Evolutionary conservation across 2,113 vertebrate species (phyloP).

Genomic region (Hyperopisus bebe): DNA sequence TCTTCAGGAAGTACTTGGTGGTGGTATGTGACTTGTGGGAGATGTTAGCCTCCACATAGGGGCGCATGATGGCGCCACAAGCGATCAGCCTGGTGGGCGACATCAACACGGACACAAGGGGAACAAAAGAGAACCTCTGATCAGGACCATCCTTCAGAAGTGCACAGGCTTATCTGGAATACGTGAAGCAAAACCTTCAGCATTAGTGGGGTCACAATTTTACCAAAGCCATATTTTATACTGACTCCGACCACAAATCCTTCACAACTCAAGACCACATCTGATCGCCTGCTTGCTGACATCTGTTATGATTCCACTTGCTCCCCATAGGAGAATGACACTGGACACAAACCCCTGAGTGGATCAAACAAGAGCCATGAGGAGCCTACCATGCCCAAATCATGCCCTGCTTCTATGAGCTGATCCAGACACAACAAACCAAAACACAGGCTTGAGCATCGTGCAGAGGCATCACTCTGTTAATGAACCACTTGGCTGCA

Average conservation of each 20-base stretch:
- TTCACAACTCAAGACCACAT: background rate
- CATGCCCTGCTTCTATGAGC: background rate
- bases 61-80: conserved; percentile 84
- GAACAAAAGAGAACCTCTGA: background rate
- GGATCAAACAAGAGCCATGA: background rate
- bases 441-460: background rate
- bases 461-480: background rate
- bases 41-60: conserved; percentile 96
- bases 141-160: background rate
- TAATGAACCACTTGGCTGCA: background rate
- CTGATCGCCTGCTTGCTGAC: background rate
- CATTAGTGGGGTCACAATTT: background rate
- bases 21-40: conserved; percentile 98
- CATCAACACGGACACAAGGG: accelerated
- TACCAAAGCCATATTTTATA: background rate
- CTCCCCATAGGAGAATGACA: background rate
- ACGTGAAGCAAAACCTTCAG: background rate
- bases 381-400: background rate
- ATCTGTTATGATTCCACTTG: background rate
- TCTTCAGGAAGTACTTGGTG: conserved; percentile 97
- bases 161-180: background rate
- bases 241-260: background rate
- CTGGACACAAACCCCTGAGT: background rate
- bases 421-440: background rate
- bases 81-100: conserved; percentile 74